These are phyloP conservation scores for Macrotis lagotis DNA, from an alignment of 2,113 vertebrate species.

Conservation along the genomic window DNA sequence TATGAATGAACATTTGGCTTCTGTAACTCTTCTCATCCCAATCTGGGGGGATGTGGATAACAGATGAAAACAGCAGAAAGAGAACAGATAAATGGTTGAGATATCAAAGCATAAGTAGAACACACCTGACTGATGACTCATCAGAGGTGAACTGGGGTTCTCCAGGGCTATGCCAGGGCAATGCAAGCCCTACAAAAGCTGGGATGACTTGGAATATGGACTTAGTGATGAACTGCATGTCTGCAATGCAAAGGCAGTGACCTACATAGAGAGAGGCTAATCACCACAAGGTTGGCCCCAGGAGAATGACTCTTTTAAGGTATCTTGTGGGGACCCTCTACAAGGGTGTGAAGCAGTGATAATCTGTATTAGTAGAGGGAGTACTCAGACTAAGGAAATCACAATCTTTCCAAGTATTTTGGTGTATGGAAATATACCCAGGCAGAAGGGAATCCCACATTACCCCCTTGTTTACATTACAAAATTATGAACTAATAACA, in stretches of 20 bases:
- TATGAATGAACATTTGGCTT: background rate
- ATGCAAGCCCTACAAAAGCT: background rate
- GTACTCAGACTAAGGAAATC: background rate
- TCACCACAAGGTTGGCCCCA: background rate
- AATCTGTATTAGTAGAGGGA: background rate
- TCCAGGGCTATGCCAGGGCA: background rate
- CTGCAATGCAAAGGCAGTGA: background rate
- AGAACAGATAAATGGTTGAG: background rate
- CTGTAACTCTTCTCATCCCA: background rate
- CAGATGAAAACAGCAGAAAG: background rate
- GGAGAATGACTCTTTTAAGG: background rate
- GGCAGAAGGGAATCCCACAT: background rate
- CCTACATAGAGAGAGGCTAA: background rate
- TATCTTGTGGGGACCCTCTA: background rate
- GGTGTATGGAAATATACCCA: background rate
- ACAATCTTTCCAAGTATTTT: background rate
- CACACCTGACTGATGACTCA: background rate
- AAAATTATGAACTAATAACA: background rate
- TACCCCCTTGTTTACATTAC: background rate
- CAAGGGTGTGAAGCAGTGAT: background rate
- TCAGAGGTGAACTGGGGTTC: background rate
- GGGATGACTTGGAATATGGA: background rate
- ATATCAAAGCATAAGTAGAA: background rate
- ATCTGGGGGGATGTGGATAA: background rate
- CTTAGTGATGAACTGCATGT: background rate